phyloP scores from a whole-genome alignment of 2,113 vertebrate species.

The Brachypodius melanocephalos region DNA sequence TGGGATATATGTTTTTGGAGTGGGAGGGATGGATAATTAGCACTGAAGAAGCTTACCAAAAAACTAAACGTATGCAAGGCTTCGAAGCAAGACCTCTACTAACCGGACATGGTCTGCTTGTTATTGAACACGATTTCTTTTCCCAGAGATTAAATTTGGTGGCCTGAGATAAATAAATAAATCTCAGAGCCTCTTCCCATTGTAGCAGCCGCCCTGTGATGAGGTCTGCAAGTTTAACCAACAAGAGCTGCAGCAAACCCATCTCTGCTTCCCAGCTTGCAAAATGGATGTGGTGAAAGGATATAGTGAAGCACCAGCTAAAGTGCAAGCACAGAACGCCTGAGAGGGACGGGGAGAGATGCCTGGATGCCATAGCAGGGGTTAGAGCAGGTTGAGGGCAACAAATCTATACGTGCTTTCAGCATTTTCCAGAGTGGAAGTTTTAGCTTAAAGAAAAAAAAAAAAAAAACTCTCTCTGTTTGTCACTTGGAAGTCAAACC shows the following conservation, averaged over 20 bases:
- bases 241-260: neutral
- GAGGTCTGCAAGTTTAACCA: neutral
- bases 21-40: neutral
- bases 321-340: neutral
- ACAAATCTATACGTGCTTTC: neutral
- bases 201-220: neutral
- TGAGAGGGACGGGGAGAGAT: neutral
- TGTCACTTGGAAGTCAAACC: conserved; percentile 3
- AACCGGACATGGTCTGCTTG: neutral
- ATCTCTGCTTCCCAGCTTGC: neutral
- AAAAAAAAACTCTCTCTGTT: neutral
- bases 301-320: neutral
- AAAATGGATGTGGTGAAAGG: conserved; percentile 40
- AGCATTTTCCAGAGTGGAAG: neutral
- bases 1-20: neutral
- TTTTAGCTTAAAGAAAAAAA: neutral
- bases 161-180: neutral
- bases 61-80: neutral
- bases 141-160: neutral
- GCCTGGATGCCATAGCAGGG: neutral
- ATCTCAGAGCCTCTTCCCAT: neutral
- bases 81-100: neutral
- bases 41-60: neutral
- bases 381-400: neutral
- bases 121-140: neutral